phyloP scores from a whole-genome alignment of 1,140 invertebrate species.

The Akabosia matsudoensis region DNA sequence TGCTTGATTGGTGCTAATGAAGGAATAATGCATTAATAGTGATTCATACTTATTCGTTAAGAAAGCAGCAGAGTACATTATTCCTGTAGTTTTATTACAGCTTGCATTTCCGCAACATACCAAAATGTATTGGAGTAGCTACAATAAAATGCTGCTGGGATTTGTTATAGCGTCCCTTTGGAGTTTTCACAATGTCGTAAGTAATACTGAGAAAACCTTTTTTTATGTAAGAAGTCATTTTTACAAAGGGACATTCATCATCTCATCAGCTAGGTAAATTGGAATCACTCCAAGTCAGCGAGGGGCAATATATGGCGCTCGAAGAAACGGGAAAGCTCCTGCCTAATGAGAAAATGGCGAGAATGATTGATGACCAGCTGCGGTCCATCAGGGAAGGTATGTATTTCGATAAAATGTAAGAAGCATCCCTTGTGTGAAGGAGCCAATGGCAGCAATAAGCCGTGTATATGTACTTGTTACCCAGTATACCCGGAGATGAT shows the following conservation, averaged over 20 bases:
- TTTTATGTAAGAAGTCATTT: no score
- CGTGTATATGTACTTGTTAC: not conserved
- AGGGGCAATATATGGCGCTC: conserved; percentile 32
- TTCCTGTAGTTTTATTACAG: no score
- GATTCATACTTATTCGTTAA: not conserved
- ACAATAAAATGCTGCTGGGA: no score
- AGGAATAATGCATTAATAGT: not conserved
- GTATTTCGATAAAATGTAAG: not conserved
- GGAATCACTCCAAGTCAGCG: conserved; percentile 6
- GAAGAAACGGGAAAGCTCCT: conserved; percentile 20
- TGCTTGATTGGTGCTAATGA: not conserved
- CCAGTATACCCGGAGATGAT: conserved; percentile 24
- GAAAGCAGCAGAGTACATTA: no score
- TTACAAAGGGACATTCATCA: no score
- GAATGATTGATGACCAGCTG: conserved; percentile 29
- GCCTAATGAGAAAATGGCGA: conserved; percentile 22
- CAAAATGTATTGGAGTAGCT: no score
- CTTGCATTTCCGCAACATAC: no score
- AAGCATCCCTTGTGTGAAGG: not conserved
- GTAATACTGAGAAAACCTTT: no score
- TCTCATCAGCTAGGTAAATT: conserved; percentile 10
- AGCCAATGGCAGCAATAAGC: no score
- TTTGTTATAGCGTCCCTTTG: no score
- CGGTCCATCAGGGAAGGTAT: conserved; percentile 13
- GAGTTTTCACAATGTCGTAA: no score